These are phyloP conservation scores for Oreochromis grahami DNA, from an alignment of 2,797 vertebrate genomes.

Conservation along the genomic window DNA sequence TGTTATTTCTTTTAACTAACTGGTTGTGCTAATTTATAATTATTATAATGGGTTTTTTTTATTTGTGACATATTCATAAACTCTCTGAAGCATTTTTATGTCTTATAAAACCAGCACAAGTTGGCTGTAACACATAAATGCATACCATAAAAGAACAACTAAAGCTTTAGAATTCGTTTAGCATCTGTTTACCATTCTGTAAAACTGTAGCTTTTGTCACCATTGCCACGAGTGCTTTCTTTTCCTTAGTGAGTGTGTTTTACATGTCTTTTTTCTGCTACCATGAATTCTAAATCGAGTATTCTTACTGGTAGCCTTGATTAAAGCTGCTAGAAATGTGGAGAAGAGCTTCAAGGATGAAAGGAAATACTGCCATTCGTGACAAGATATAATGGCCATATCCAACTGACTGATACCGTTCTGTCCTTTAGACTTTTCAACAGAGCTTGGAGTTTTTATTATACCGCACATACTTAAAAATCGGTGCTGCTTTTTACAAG, in stretches of 20 bases:
- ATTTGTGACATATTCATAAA: neutral
- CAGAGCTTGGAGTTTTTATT: neutral
- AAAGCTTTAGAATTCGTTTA: neutral
- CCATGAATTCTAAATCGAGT: neutral
- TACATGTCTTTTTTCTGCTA: neutral
- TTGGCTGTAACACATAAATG: neutral
- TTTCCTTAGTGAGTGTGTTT: neutral
- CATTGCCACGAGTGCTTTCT: neutral
- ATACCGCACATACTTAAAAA: neutral
- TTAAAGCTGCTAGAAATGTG: neutral
- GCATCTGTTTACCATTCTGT: neutral
- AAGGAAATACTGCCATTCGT: neutral
- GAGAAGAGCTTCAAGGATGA: neutral
- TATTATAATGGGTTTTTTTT: neutral
- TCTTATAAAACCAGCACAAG: neutral
- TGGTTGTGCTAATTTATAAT: neutral
- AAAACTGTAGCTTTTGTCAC: neutral
- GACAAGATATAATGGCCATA: neutral
- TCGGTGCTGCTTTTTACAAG: neutral
- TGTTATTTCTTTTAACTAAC: neutral
- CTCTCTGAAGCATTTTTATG: neutral
- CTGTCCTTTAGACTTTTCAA: neutral
- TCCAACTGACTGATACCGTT: neutral
- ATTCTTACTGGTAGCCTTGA: neutral
- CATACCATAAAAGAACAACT: neutral